Conservation (phyloP, 2,888 invertebrate genomes). For the Melieria crassipennis region DNA sequence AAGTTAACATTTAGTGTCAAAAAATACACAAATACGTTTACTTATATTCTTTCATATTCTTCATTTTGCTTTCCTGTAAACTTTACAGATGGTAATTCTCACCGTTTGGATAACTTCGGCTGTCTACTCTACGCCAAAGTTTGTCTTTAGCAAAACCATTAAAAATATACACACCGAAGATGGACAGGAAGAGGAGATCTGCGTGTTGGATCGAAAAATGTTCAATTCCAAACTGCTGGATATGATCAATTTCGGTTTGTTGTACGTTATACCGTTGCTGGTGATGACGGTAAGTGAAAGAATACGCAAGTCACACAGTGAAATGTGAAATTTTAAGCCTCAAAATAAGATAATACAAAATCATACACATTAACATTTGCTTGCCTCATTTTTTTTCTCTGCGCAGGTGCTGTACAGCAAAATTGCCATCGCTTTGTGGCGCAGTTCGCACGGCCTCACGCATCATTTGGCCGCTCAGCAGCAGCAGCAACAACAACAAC, state of each 20-base stretch:
- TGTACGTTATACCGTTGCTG: conserved; percentile 82
- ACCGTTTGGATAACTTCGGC: conserved; percentile 86
- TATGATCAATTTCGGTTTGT: conserved; percentile 82
- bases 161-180: conserved; percentile 67
- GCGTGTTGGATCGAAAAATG: conserved; percentile 78
- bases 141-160: conserved; percentile 84
- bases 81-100: conserved; percentile 75
- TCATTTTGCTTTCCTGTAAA: background rate
- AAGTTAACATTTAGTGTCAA: background rate
- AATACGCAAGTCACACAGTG: background rate
- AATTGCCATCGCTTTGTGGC: conserved; percentile 87
- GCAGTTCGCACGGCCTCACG: conserved; percentile 75
- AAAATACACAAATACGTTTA: background rate
- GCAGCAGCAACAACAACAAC: conserved; percentile 55
- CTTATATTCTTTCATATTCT: background rate
- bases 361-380: no score
- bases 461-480: conserved; percentile 63
- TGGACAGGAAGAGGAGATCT: conserved; percentile 69
- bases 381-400: conserved; percentile 11
- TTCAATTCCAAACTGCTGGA: conserved; percentile 83
- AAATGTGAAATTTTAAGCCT: no score
- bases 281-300: conserved; percentile 77
- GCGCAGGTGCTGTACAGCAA: conserved; percentile 80
- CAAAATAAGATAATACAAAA: no score
- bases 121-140: conserved; percentile 83